Evolutionary conservation across 2,888 invertebrate species (phyloP).

Genomic region (Pterostichus niger): DNA sequence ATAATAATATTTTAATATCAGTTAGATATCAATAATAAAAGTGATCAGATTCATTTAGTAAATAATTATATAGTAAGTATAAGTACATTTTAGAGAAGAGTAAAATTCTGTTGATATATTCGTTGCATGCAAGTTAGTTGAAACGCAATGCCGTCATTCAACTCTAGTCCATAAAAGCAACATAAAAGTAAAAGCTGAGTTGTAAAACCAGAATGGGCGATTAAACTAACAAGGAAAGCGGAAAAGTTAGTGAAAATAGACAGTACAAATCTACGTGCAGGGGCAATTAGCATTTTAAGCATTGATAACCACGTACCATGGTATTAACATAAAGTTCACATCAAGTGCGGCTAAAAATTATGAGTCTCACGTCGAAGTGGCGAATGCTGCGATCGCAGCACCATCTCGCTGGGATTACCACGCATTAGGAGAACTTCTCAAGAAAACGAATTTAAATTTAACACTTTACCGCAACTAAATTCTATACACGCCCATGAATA

Average conservation of each 20-base stretch:
- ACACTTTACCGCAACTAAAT: constrained; percentile 62
- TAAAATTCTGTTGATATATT: background rate
- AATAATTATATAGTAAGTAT: too few species aligned
- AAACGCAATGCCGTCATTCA: background rate
- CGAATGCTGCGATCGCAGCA: background rate
- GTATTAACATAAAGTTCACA: background rate
- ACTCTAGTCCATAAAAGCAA: constrained; percentile 13
- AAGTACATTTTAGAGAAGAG: background rate
- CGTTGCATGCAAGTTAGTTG: background rate
- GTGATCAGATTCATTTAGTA: too few species aligned
- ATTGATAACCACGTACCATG: constrained; percentile 27
- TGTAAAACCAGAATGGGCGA: constrained; percentile 16
- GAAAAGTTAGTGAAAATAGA: constrained; percentile 8
- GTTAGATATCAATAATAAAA: too few species aligned
- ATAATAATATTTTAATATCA: too few species aligned
- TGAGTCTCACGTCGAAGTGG: constrained; percentile 16
- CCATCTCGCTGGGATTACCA: constrained; percentile 27
- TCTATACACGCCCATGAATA: constrained; percentile 61
- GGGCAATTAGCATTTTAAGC: constrained; percentile 51
- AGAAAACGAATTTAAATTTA: constrained; percentile 61
- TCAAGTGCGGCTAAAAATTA: constrained; percentile 14
- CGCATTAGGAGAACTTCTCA: constrained; percentile 20
- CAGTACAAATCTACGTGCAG: constrained; percentile 30
- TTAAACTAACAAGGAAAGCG: constrained; percentile 26
- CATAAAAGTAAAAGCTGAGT: constrained; percentile 38